These are phyloP conservation scores for Petrocephalus microphthalmus DNA, from an alignment of 2,113 vertebrate genomes.

Conservation along the genomic window DNA sequence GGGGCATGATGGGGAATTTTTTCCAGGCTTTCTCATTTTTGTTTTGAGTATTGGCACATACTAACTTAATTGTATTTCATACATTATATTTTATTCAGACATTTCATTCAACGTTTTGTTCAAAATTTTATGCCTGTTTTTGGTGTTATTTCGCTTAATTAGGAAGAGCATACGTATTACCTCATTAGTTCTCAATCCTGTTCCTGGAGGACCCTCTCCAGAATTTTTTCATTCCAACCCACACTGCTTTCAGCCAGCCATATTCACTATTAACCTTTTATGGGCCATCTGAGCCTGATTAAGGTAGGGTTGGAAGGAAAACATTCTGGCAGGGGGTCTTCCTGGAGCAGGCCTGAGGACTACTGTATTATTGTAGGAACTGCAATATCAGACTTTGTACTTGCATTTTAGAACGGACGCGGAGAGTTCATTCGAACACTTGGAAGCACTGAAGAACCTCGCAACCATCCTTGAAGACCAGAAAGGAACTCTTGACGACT, in stretches of 20 bases:
- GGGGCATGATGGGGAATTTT: conserved; percentile 21
- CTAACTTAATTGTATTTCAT: neutral
- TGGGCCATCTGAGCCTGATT: neutral
- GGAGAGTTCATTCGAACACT: conserved; percentile 82
- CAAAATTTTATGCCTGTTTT: neutral
- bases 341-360: neutral
- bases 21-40: neutral
- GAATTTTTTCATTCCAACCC: neutral
- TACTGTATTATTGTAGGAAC: neutral
- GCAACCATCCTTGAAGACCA: conserved; percentile 73
- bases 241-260: neutral
- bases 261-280: neutral
- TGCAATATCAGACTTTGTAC: neutral
- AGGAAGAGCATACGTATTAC: neutral
- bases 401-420: conserved; percentile 73
- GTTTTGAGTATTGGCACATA: neutral
- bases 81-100: neutral
- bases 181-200: neutral
- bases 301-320: too few species aligned
- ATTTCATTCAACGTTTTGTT: too few species aligned
- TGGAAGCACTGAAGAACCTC: conserved; percentile 81
- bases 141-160: neutral
- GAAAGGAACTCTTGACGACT: conserved; percentile 73
- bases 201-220: neutral
- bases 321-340: neutral